Percentiles rank a stretch among this genome's conserved stretches.
Evolutionary conservation across 2,888 invertebrate species (phyloP).

Genomic region (Stenoptilia bipunctidactyla): DNA sequence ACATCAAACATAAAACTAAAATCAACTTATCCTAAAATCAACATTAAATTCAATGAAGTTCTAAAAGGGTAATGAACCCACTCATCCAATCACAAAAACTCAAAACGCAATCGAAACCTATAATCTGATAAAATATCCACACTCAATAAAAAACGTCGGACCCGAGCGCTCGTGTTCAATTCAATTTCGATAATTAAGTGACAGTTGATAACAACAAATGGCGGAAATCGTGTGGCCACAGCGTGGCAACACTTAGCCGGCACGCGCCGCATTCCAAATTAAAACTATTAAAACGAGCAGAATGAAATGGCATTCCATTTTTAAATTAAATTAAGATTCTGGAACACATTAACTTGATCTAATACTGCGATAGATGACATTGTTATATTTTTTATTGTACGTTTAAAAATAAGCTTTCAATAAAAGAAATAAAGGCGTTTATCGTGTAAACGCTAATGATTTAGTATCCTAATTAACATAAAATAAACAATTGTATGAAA

Average conservation of each 20-base stretch:
- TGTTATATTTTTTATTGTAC: neutral
- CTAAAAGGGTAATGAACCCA: too few species aligned
- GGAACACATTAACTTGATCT: neutral
- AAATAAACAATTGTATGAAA: too few species aligned
- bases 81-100: too few species aligned
- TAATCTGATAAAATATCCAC: conserved; percentile 24
- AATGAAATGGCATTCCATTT: conserved; percentile 24
- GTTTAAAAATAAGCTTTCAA: neutral
- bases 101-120: conserved; percentile 1
- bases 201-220: conserved; percentile 45
- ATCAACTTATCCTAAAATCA: too few species aligned
- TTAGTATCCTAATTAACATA: too few species aligned
- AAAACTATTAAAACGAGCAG: neutral
- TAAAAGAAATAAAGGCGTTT: too few species aligned
- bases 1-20: too few species aligned
- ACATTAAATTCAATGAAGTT: too few species aligned
- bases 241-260: conserved; percentile 49
- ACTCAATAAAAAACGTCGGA: conserved; percentile 18
- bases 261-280: conserved; percentile 37
- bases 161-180: conserved; percentile 26
- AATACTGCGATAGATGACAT: neutral
- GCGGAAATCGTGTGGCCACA: conserved; percentile 34
- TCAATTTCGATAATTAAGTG: conserved; percentile 59
- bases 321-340: conserved; percentile 67
- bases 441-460: too few species aligned